Base-by-base conservation (phyloP, 37 sponge, comb jelly and placozoan genomes). In the Spongilla lacustris region DNA sequence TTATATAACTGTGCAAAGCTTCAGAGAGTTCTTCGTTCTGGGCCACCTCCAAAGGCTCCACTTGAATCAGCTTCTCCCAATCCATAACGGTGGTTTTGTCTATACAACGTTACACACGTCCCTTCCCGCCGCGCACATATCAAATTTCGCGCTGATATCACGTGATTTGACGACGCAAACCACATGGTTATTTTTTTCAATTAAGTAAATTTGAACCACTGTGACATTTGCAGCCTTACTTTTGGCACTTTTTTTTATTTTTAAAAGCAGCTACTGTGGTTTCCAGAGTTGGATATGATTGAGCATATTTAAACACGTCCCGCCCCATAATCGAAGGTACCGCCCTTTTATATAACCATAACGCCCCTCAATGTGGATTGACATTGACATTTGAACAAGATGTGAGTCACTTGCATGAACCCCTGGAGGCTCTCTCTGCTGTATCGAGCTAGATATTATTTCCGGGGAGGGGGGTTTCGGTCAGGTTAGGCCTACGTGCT, bases 31-130 rank as follows among this genome's bases (percentile, higher is more conserved):
- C 24, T 46, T 85, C 86, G 32, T 85, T 67, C 68, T 33, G 28
- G 71, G 77, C 86, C 37, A 85, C 67, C 23, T 85, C 77, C 21
- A 48, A 21, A 48, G 77, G 31, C 0, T 78, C 50, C 9, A 68
- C 46, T 30, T n/a, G 33, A 29, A 77, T 69, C 0, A 85, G 66
- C 23, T 27, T 28, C 24, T 48, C 50, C 86, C 86, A 85, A 33
- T 85, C 86, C 86, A 85, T 85, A 58, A 17, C 21, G 58, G 58
- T n/a, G n/a, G n/a, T n/a, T n/a, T n/a, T n/a, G n/a, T n/a, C n/a
- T n/a, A n/a, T n/a, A n/a, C 41, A 9, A 41, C 6, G 41, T 6
- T 6, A 9, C 6, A 41, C 41, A 9, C 41, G 41, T 9, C 3
- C 41, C 58, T 58, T 58, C 58, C 58, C 58, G 58, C 58, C 21